Conservation (phyloP, 2,888 invertebrate genomes). For the Acleris literana region DNA sequence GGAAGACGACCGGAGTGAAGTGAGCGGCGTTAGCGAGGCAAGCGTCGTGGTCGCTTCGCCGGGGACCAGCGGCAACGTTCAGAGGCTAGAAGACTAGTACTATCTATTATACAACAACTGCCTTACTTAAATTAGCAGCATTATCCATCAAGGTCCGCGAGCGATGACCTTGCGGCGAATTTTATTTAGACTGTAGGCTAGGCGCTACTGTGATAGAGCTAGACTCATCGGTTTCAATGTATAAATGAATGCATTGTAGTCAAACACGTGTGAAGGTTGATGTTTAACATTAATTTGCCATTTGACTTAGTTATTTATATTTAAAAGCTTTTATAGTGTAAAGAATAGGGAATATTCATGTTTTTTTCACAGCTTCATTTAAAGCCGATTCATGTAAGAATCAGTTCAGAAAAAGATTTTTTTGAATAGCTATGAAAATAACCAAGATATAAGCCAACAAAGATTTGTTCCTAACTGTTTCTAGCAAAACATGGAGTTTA, state of each 20-base stretch:
- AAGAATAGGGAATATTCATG: no score
- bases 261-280: slow-evolving; percentile 40
- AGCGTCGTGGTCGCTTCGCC: slow-evolving; percentile 69
- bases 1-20: slow-evolving; percentile 37
- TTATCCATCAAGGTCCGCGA: slow-evolving; percentile 36
- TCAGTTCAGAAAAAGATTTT: no score
- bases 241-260: slow-evolving; percentile 39
- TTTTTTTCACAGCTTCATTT: no score
- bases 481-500: no score
- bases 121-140: slow-evolving; percentile 40
- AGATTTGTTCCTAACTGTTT: no score
- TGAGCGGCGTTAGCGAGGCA: slow-evolving; percentile 57
- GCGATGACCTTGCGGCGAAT: slow-evolving; percentile 35
- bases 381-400: no score
- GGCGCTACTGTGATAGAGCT: slow-evolving; percentile 62
- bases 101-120: slow-evolving; percentile 22
- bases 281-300: slow-evolving; percentile 49
- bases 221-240: slow-evolving; percentile 40
- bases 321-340: slow-evolving; percentile 40
- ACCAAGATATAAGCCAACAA: no score
- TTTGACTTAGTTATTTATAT: slow-evolving; percentile 43
- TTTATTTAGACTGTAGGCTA: slow-evolving; percentile 38
- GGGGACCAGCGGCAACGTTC: slow-evolving; percentile 72
- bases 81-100: slow-evolving; percentile 60
- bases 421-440: no score